Evolutionary conservation across 2,797 vertebrate genomes (phyloP).

Genomic region (Pangasius larnaudii): DNA sequence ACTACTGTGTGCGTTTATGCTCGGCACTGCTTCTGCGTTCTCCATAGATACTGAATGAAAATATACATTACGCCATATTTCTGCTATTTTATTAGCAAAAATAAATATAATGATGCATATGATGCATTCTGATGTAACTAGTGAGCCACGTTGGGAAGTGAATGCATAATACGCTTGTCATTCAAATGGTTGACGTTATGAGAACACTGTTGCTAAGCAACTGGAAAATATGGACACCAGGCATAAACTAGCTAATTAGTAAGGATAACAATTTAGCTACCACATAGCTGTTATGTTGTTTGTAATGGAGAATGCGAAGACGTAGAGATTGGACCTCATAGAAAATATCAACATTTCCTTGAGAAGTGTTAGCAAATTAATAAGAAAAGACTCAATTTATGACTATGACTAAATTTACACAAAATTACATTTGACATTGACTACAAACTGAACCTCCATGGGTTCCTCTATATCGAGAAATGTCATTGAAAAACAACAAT

Average conservation of each 20-base stretch:
- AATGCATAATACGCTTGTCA: not conserved
- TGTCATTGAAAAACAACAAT: not conserved
- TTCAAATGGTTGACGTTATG: not conserved
- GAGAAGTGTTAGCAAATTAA: not conserved
- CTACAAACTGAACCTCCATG: not conserved
- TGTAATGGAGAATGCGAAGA: not conserved
- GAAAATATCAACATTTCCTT: not conserved
- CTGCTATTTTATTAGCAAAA: not conserved
- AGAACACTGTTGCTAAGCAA: slow-evolving; percentile 21
- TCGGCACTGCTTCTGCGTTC: not conserved
- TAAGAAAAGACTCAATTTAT: not conserved
- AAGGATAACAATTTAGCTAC: not conserved
- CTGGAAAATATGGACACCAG: slow-evolving; percentile 18
- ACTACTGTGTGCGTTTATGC: not conserved
- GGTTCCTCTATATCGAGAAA: not conserved
- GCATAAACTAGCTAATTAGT: slow-evolving; percentile 12
- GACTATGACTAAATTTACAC: not conserved
- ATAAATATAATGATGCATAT: not conserved
- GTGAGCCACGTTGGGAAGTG: not conserved
- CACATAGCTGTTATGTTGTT: not conserved
- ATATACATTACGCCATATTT: not conserved
- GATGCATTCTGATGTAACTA: not conserved
- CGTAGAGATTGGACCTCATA: not conserved
- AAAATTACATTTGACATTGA: not conserved
- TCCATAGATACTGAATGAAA: too few species aligned